Base-by-base conservation (phyloP, 1,140 invertebrate species). In the Argopecten irradians region DNA sequence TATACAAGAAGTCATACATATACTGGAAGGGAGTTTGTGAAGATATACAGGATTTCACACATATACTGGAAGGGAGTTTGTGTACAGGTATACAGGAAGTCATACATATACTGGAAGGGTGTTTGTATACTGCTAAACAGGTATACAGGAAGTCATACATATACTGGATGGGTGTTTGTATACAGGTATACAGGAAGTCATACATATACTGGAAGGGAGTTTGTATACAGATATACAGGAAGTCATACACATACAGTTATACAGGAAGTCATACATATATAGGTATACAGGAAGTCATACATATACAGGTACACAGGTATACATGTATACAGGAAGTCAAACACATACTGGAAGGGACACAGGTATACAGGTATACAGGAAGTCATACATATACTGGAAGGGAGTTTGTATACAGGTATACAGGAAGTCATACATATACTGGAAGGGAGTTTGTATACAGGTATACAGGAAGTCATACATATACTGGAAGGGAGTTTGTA, bases 191-290 rank as follows among this genome's bases (percentile, higher is more conserved):
- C 86, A 97, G 89, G 92, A 97, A 97, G 90, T 97, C 96, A 93
- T 96, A 97, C 89, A 96, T 89, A 92, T 96, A 99, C 97, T 98
- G 94, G 55, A 97, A 96, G 55, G 86, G 87, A 39, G 7, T 71
- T 71, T n/a, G n/a, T n/a, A n/a, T n/a, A n/a, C n/a, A n/a, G n/a
- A n/a, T n/a, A n/a, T n/a, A n/a, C n/a, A n/a, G n/a, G n/a, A n/a
- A n/a, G n/a, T n/a, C 55, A 71, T 71, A 71, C 43, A 46, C 22
- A 19, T 46, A 46, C 43, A n/a, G n/a, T n/a, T n/a, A n/a, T n/a
- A n/a, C n/a, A n/a, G n/a, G n/a, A n/a, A n/a, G n/a, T 46, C 43
- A 46, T 16, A 46, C 43, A 46, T 11, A 46, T 46, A 46, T 19
- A n/a, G n/a, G n/a, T 46, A 19, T 46, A 46, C 13, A 1, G 43